A percentile compares a stretch with the other conserved stretches of the same genome.
These are phyloP conservation scores for Drosophila malerkotliana DNA, from an alignment of 1,140 invertebrate species.

Conservation along the genomic window DNA sequence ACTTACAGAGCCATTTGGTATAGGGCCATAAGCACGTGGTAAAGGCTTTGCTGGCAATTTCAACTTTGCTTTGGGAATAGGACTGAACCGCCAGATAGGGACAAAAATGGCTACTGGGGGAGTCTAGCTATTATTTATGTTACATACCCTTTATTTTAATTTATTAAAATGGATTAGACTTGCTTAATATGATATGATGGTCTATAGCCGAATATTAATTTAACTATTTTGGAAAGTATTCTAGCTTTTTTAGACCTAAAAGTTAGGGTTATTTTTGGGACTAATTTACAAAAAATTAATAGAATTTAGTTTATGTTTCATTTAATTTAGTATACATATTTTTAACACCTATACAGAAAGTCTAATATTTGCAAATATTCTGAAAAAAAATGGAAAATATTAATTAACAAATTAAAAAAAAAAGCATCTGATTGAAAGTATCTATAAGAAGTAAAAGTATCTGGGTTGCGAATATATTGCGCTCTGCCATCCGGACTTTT, in stretches of 20 bases:
- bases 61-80: conserved; percentile 58
- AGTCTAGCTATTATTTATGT: conserved; percentile 17
- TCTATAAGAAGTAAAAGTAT: neutral
- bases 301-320: too few species aligned
- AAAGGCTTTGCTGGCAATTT: conserved; percentile 79
- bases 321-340: too few species aligned
- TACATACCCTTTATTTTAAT: conserved; percentile 9
- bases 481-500: conserved; percentile 11
- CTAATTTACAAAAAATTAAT: too few species aligned
- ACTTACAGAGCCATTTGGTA: conserved; percentile 24
- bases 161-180: neutral
- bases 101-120: conserved; percentile 7
- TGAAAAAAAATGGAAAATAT: neutral
- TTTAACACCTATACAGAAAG: too few species aligned
- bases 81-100: conserved; percentile 29
- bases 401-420: neutral
- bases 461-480: neutral
- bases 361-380: too few species aligned
- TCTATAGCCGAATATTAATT: neutral
- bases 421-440: neutral
- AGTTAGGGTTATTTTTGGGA: too few species aligned
- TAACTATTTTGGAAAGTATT: too few species aligned
- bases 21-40: conserved; percentile 69
- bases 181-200: neutral
- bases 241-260: too few species aligned